Base-by-base conservation (phyloP, 2,113 vertebrate species). In the Speoplatyrhinus poulsoni region DNA sequence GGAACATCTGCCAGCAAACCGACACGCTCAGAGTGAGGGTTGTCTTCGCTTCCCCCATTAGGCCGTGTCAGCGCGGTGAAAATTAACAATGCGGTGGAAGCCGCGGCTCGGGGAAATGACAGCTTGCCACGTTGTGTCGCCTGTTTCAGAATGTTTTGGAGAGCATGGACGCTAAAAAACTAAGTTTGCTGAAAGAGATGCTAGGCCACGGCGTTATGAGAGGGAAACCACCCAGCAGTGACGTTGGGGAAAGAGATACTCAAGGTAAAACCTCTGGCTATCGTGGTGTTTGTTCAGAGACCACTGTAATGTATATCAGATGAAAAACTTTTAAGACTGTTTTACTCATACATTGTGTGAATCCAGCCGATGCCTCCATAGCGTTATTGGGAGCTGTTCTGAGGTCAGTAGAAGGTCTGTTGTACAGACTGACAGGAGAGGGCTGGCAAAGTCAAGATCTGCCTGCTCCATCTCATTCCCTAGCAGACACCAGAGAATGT, bases 11-110 rank as follows among this genome's bases (percentile, higher is more conserved):
- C 53, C 92, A 93, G 75, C 93, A 89, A 13, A 79, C 94, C 4
- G 94, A 92, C 57, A 81, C 82, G 1, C 82, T 98, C 1, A 58
- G 72, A 93, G 95, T 98, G 65, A 91, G 89, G 65, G 60, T 64
- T 41, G 9, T 9, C 9, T 26, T 3, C 8, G 54, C 33, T 32
- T 49, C 6, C 36, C 8, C n/a, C 9, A 26, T 57, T 19, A 48
- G 12, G 13, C 56, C 53, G 41, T 9, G 26, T 10, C 12, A 52
- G 11, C 11, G 3, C 8, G 49, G 49, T 11, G 8, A 15, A 11
- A 7, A 52, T 12, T 0, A 41, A 41, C 36, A 41, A 41, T 41
- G 36, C 7, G 0, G 36, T 41, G 36, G 36, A 1, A 41, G 7
- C 36, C 26, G 26, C 26, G 7, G 36, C 36, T 41, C 62, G 46